Evolutionary conservation across 2,888 invertebrate species (phyloP).

Genomic region (Caenorhabditis angaria): DNA sequence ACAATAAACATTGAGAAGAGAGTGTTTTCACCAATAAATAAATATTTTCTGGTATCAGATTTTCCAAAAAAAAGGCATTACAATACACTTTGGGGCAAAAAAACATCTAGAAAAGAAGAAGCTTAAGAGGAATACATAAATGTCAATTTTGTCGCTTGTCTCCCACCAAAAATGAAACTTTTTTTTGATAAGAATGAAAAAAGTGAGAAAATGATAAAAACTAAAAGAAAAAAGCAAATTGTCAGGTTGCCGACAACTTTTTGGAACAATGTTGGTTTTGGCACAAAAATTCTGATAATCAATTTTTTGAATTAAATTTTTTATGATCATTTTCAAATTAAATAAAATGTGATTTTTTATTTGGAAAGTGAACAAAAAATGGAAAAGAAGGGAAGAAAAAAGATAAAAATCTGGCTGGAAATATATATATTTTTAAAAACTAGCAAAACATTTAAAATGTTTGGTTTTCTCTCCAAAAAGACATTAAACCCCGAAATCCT

Average conservation of each 20-base stretch:
- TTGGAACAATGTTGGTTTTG: neutral
- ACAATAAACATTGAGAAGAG: too few species aligned
- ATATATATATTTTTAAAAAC: neutral
- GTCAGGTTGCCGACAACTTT: conserved; percentile 1
- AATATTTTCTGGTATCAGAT: too few species aligned
- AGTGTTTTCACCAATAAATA: too few species aligned
- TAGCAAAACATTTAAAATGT: neutral
- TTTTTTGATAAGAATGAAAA: neutral
- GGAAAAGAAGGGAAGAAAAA: neutral
- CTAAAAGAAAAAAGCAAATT: neutral
- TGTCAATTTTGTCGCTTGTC: neutral
- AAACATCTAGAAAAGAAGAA: neutral
- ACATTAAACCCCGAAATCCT: neutral
- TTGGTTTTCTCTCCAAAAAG: neutral
- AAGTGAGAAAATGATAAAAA: conserved; percentile 3
- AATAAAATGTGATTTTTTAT: neutral
- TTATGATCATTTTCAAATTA: too few species aligned
- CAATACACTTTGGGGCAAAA: too few species aligned
- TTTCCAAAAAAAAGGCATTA: too few species aligned
- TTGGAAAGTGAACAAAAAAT: too few species aligned
- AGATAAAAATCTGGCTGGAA: neutral
- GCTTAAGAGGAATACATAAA: neutral
- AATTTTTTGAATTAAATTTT: too few species aligned
- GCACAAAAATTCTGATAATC: neutral
- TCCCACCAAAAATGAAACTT: neutral